Base-by-base conservation (phyloP, 2,888 invertebrate genomes). In the Pyrrhosoma nymphula region DNA sequence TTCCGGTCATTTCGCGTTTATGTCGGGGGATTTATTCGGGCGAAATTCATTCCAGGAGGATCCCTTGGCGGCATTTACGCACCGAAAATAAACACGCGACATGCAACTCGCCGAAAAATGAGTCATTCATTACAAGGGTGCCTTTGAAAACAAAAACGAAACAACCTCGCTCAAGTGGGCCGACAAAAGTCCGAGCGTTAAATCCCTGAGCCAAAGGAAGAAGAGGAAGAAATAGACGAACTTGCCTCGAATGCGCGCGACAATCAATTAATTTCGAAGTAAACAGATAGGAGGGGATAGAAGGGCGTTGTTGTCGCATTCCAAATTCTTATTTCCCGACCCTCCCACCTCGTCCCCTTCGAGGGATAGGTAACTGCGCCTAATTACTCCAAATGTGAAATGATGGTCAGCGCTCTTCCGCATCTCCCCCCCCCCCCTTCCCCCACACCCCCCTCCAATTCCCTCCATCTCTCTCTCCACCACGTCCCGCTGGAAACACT, bases 331-430 rank as follows among this genome's bases (percentile, higher is more conserved):
- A 69, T 69, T 63, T 63, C 39, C 18, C 89, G 55, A 1, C 55
- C 26, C 56, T 8, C 0, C n/a, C 26, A 23, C 56, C 20, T 23
- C 55, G 12, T 0, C 23, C 12, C 56, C 10, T 89, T n/a, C 89
- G 89, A 20, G n/a, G 55, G 89, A 89, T 89, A 89, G 89, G 89
- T n/a, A 56, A 89, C 23, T 26, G 55, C 56, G 55, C 89, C 56
- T 89, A 89, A 89, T 89, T 89, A 89, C 47, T 89, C 89, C 89
- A 89, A 89, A 89, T 56, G 89, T 56, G 56, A 55, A 89, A 47
- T 89, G 35, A 88, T 88, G 89, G 89, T n/a, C 82, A 35, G 82
- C 82, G 35, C 89, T n/a, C 89, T 47, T 60, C 55, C 55, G 23
- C 55, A 6, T 20, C 23, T 20, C 39, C 55, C 88, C 20, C 39